Evolutionary conservation across 2,113 vertebrate genomes (phyloP).

Genomic region (Mustela nigripes): DNA sequence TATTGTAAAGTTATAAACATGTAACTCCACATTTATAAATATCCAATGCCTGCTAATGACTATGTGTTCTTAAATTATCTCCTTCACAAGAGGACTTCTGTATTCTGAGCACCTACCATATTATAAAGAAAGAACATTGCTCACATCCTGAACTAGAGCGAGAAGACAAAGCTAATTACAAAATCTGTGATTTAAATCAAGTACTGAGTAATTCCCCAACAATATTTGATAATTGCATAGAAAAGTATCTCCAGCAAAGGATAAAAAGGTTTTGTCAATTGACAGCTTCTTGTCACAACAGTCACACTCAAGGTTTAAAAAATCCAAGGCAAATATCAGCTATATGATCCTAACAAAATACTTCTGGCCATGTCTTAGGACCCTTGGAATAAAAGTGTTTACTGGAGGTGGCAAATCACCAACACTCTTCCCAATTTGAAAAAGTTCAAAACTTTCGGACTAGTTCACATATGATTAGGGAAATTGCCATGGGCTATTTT

Average conservation of each 20-base stretch:
- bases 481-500: background rate
- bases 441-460: background rate
- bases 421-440: background rate
- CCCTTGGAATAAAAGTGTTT: background rate
- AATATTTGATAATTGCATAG: background rate
- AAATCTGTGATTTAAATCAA: background rate
- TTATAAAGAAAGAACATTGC: background rate
- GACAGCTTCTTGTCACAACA: background rate
- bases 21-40: slow-evolving; percentile 12
- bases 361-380: background rate
- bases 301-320: background rate
- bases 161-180: slow-evolving; percentile 49
- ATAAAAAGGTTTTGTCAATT: background rate
- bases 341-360: background rate
- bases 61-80: background rate
- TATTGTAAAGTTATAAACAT: background rate
- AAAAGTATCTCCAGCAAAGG: background rate
- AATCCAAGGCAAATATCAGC: background rate
- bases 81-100: background rate
- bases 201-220: background rate
- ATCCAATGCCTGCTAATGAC: background rate
- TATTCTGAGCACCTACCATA: background rate
- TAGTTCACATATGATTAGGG: background rate
- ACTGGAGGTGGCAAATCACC: background rate
- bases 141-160: background rate